A percentile compares a stretch with the other conserved stretches of the same genome.
Conservation (phyloP, 1,140 invertebrate species). For the Hydropsyche tenuis region DNA sequence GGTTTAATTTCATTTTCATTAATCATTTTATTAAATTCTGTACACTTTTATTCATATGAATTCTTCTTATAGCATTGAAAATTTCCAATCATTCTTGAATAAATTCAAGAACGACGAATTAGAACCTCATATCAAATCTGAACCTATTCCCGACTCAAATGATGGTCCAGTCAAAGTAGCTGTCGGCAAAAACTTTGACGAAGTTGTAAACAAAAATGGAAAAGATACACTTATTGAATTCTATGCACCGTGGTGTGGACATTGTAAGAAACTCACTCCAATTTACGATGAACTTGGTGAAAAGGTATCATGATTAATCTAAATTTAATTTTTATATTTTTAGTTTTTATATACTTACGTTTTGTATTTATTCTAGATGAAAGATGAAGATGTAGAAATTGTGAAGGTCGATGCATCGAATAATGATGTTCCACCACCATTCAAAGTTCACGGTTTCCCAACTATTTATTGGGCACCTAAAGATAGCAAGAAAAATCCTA, state of each 20-base stretch:
- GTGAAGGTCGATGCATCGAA: constrained; percentile 98
- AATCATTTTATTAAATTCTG: not conserved
- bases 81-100: constrained; percentile 86
- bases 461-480: constrained; percentile 96
- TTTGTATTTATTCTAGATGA: constrained; percentile 65
- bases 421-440: constrained; percentile 94
- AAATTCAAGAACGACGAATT: constrained; percentile 83
- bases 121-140: constrained; percentile 95
- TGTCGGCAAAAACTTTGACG: constrained; percentile 97
- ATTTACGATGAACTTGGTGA: constrained; percentile 93
- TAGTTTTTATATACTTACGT: not conserved
- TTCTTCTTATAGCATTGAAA: constrained; percentile 75
- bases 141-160: constrained; percentile 88
- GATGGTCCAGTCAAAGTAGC: constrained; percentile 87
- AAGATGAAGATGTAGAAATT: constrained; percentile 88
- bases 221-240: constrained; percentile 97
- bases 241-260: constrained; percentile 99
- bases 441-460: constrained; percentile 96
- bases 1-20: constrained; percentile 57
- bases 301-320: constrained; percentile 67
- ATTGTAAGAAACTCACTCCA: constrained; percentile 96
- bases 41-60: not conserved
- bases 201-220: constrained; percentile 88
- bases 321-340: not conserved
- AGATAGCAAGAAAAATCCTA: constrained; percentile 78